Evolutionary conservation across 2,113 vertebrate genomes (phyloP), one percentile per base, ranked within the genome.

Genomic region (Menura novaehollandiae): DNA sequence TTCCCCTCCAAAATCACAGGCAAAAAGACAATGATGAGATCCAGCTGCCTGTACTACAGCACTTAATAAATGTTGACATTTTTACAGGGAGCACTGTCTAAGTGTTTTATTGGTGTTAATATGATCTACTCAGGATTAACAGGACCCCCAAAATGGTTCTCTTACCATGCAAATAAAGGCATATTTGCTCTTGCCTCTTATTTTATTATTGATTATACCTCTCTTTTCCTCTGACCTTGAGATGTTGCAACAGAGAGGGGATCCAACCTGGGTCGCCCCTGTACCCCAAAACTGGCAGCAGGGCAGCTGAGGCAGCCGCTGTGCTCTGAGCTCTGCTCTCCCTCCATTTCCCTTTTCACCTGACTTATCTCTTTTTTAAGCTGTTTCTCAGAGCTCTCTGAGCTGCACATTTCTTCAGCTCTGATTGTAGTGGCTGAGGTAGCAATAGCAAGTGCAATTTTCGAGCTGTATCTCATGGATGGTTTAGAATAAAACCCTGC

Each of bases 391-490:
- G 72, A 69, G 92, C 85, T 77, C 60, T 88, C 85, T 4, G 44
- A 84, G 77, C 66, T 35, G 4, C 35, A 2, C 81, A 51, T 92
- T 84, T 79, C 92, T 71, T 46, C 67, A 60, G 79, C 69, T 89
- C 32, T 95, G 96, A 93, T 91, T 96, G 92, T 22, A 66, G 87
- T 3, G 5, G 82, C 89, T 44, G 69, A 95, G 88, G 92, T 87
- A 97, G 95, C 92, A 95, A 89, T 88, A 84, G 84, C 81, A 74
- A 95, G 66, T 28, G 73, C 67, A 79, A 94, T 90, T 89, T 96
- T 37, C 12, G 52, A 87, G 88, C 85, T 72, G 37, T 5, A 44
- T 93, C 92, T 95, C 74, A 22, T 8, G 79, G 85, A 4, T 22
- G 3, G 59, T 64, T 93, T 91, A 37, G 82, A 87, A 79, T 71